Base-by-base conservation (phyloP, 2,797 vertebrate species). In the Amblyopsis hoosieri region DNA sequence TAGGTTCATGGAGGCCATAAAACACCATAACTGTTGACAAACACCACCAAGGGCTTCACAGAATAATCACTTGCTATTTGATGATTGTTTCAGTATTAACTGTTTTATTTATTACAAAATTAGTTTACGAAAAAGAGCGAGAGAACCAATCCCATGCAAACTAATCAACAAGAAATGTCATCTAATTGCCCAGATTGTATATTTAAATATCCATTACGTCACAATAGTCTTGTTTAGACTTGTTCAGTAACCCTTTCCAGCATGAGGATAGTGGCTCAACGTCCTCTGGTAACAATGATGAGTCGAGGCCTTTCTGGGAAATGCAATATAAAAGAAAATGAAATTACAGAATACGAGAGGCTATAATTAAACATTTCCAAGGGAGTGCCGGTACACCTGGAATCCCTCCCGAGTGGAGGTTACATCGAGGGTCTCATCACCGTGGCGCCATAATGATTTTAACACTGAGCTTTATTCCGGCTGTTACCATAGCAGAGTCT, bases 401-500 rank as follows among this genome's bases (percentile, higher is more conserved):
- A 88, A 88, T 83, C 75, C 82, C 86, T 88, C 86, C 80, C 56
- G 48, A 82, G 79, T 76, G 64, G 69, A 89, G 81, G 83, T 79
- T 79, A 74, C 81, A 73, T 71, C 74, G 83, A 87, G 71, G 80
- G 71, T 72, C 75, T 91, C 85, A 90, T 90, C 87, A 84, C 75
- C 59, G 63, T 73, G 73, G 61, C 57, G 54, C 78, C 75, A 69
- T 92, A 92, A 93, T 91, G 87, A 88, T 91, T 92, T 90, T 91
- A 91, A 89, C 90, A 90, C 79, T 57, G 71, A 74, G 64, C 79
- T 91, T 91, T 91, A 87, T 89, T 87, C 84, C 78, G 65, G 73
- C 85, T 88, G 91, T 93, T 91, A 87, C 91, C 90, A 92, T 89
- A 88, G 83, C 90, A 92, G 81, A 90, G 86, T 82, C 88, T 85